Evolutionary conservation across 2,797 vertebrate species (phyloP).

Genomic region (Strix occidentalis): DNA sequence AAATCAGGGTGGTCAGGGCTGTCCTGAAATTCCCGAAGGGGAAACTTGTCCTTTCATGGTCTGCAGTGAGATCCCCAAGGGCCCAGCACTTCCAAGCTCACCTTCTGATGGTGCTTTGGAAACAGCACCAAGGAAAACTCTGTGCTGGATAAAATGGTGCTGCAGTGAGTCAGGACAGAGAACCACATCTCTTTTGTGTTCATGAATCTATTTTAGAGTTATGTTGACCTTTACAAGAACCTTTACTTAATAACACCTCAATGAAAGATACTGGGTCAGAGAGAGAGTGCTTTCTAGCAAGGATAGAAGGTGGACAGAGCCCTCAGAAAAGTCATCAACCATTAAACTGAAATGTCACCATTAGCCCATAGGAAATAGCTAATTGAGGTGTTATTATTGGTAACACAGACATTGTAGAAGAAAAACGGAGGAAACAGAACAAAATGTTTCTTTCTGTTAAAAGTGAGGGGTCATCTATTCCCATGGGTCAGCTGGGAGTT

Average conservation of each 20-base stretch:
- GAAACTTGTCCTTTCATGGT: not conserved
- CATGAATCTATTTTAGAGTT: not conserved
- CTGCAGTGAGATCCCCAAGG: not conserved
- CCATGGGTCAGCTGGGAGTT: not conserved
- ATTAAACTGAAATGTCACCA: conserved; percentile 30
- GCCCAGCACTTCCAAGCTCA: not conserved
- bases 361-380: not conserved
- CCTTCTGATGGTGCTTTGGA: not conserved
- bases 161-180: not conserved
- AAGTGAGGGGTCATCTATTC: not conserved
- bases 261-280: not conserved
- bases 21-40: not conserved
- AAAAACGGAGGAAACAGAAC: not conserved
- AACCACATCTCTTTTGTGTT: not conserved
- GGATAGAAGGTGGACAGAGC: not conserved
- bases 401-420: not conserved
- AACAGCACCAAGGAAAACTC: not conserved
- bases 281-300: not conserved
- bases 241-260: conserved; percentile 23
- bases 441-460: not conserved
- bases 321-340: not conserved
- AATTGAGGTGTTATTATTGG: conserved; percentile 2
- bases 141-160: not conserved
- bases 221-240: conserved; percentile 31
- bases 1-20: not conserved